Evolutionary conservation across 1,140 invertebrate species (phyloP), one percentile per base, ranked within the genome.

Genomic region (Heliothis subflexa): DNA sequence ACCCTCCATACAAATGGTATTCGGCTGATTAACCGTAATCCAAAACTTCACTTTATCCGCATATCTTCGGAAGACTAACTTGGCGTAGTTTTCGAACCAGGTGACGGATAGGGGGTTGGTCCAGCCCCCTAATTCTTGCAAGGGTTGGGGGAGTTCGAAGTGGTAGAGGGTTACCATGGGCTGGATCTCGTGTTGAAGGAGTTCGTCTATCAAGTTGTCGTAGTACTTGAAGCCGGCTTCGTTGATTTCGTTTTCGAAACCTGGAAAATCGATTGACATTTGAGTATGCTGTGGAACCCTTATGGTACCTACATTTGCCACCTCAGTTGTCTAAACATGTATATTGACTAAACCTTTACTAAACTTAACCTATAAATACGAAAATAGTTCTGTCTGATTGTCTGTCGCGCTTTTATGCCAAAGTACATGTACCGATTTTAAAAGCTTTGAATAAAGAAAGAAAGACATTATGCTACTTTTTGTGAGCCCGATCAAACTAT

Each of bases 21-120:
- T 95, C 0, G 96, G 96, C 88, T 97, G 96, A 85, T 97, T 97
- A 18, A 97, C 94, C 0, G 97, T 97, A 0, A 96, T 95, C 96
- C 97, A 97, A 72, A 95, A 86, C 78, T 94, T 93, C 0, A 97
- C 96, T 75, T 95, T 95, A 88, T 95, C 94, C 0, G 95, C 96
- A 80, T 95, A 96, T 83, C 92, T 93, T n/a, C 95, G 91, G 76
- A 96, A 96, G 2, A 96, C 86, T 0, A 96, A 50, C 57, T 91
- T 91, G 0, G 96, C 96, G 84, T 96, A 97, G 78, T 96, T 95
- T 50, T 94, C 95, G 77, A 96, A 97, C 84, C 95, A 94, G 1
- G 95, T 92, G 3, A 95, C 92, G 49, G 96, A 95, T 45, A 95
- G 82, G 1, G 95, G 95, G 85, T 96, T 97, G 4, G 95, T 92